Evolutionary conservation across 2,113 vertebrate species (phyloP).

Genomic region (Tyto alba): DNA sequence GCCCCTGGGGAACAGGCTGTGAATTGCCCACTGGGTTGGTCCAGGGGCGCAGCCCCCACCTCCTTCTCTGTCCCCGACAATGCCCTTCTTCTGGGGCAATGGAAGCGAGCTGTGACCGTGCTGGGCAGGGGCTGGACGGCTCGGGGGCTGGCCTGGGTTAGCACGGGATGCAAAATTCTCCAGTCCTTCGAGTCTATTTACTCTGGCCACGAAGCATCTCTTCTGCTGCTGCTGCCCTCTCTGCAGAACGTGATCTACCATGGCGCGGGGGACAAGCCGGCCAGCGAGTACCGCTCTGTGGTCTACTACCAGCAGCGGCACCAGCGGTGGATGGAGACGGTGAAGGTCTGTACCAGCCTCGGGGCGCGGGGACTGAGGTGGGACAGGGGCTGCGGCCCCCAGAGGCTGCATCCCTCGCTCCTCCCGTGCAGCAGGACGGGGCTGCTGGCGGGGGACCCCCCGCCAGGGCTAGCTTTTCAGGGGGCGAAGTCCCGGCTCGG

Average conservation of each 20-base stretch:
- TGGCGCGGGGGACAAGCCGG: not conserved
- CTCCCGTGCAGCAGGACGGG: no score
- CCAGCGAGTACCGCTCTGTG: conserved; percentile 36
- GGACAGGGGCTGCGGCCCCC: not conserved
- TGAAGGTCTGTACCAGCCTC: conserved; percentile 43
- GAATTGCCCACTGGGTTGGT: not conserved
- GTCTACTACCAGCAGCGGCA: conserved; percentile 68
- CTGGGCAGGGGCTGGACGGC: accelerated
- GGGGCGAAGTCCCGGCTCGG: no score
- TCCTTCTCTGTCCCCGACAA: not conserved
- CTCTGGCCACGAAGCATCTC: no score
- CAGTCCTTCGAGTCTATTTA: not conserved
- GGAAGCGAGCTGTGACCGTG: not conserved
- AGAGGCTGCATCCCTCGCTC: no score
- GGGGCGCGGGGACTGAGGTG: accelerated
- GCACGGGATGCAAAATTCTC: not conserved
- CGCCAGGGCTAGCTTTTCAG: no score
- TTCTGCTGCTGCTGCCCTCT: not conserved
- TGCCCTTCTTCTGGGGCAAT: not conserved
- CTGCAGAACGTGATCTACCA: conserved; percentile 49
- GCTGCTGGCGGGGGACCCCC: no score
- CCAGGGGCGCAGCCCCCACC: not conserved
- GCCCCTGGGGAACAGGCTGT: not conserved
- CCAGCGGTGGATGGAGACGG: conserved; percentile 65
- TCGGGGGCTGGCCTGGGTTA: not conserved